phyloP scores from a whole-genome alignment of 2,797 vertebrate species.

The Linurgus olivaceus region DNA sequence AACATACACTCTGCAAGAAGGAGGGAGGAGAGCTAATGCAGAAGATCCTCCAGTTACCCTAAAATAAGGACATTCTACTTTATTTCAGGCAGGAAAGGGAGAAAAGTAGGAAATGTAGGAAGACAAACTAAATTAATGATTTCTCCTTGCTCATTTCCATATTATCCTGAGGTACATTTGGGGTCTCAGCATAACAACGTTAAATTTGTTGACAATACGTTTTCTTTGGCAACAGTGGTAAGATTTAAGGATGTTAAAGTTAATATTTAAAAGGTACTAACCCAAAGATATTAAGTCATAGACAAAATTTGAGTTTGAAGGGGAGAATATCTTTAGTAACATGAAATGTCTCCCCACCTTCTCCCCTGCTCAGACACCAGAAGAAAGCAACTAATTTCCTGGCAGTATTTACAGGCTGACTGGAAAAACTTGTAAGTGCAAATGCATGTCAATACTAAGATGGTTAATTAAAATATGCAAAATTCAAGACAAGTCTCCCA shows the following conservation, averaged over 20 bases:
- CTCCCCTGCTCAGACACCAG: not conserved
- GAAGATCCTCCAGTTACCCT: not conserved
- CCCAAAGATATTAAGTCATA: not conserved
- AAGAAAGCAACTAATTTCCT: not conserved
- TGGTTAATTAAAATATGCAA: slow-evolving; percentile 6
- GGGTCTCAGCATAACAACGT: not conserved
- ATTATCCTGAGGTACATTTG: not conserved
- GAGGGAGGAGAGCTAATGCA: not conserved
- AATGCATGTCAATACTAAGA: not conserved
- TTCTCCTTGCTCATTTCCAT: not conserved
- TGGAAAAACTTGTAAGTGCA: not conserved
- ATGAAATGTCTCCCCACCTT: not conserved
- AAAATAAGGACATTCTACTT: not conserved
- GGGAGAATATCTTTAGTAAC: not conserved
- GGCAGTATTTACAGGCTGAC: not conserved
- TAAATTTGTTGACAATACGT: not conserved
- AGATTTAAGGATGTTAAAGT: not conserved
- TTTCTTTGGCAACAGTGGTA: not conserved
- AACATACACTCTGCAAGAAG: not conserved
- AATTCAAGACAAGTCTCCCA: not conserved
- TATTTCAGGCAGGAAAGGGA: not conserved
- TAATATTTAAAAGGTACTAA: not conserved
- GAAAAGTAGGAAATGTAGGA: not conserved
- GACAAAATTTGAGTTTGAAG: not conserved
- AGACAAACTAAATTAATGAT: not conserved